Evolutionary conservation across 2,113 vertebrate species (phyloP), one percentile per base, ranked within the genome.

Genomic region (Zootoca vivipara): DNA sequence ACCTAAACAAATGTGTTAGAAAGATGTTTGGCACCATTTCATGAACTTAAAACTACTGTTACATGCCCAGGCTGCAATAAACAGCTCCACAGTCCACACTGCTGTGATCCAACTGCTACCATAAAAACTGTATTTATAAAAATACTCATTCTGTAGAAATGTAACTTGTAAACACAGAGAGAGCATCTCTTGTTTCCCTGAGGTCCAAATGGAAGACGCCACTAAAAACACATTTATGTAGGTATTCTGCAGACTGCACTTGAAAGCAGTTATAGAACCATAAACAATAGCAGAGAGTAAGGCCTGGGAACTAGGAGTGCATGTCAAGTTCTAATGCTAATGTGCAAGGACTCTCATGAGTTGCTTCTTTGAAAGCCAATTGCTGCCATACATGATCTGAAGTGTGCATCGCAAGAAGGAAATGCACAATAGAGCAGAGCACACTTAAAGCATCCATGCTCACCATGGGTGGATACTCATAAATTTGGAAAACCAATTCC

Each of bases 21-120:
- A 92, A 92, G 35, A 94, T 88, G 83, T 94, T 80, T 90, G 79
- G 92, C 87, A 91, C 85, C 20, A 85, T 2, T 0, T 58, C 75
- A 20, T 0, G 18, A 89, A 82, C 72, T 85, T 73, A 35, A 52
- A 85, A 40, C 52, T 62, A 28, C 7, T 84, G 30, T 13, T 80
- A 80, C 15, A 62, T 46, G 42, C 8, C 3, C 38, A 86, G 74
- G 82, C 90, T 30, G 1, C n/a, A 38, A 58, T 79, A 73, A 79
- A 73, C 81, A 78, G 67, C 87, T 72, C 89, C 77, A 86, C 20
- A 62, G 42, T 1, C 88, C 78, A 83, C 24, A 65, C 38, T 1
- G 15, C 38, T 26, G 58, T 38, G 64, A 24, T 52, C 72, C 84
- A 93, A 91, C 78, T 90, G 40, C 78, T 90, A 84, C 82, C 12